Base-by-base conservation (phyloP, 2,888 invertebrate genomes). In the Eurytoma californica region DNA sequence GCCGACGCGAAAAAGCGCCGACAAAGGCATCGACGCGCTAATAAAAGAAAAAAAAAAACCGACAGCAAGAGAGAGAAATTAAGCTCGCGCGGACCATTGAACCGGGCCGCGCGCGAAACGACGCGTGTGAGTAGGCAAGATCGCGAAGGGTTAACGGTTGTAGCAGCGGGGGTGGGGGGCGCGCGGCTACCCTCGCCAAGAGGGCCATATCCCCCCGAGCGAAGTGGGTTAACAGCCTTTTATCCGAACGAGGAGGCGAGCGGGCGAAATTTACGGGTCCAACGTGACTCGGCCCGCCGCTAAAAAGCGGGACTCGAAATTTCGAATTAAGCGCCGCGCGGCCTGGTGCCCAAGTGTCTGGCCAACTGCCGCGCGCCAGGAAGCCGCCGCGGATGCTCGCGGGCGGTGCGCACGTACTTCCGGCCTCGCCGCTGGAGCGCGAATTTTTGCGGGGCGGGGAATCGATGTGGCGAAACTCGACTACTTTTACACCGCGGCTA, bases 311-410 rank as follows among this genome's bases (percentile, higher is more conserved):
- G 57, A 66, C 63, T 47, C 28, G 66, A 73, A 66, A 57, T 73
- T 67, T 51, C 58, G 51, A 74, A 67, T 67, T 74, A 57, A 24
- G 55, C 30, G 49, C 16, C 65, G 57, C 72, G 39, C 24, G n/a
- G 20, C 13, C 14, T 73, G 73, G 83, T 84, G 87, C 87, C 87
- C 80, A 84, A 73, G 78, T 85, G 87, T 87, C 87, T 87, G 84
- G 87, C 87, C 87, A 87, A 87, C 30, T 57, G 30, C n/a, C n/a
- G 14, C 39, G 51, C 14, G 49, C 28, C 0, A 9, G 28, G 28
- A 57, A 57, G 67, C 67, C 20, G 24, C 51, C 51, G 14, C 51
- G 51, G 30, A 30, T 30, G 30, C 30, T 30, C 30, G 30, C 30
- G 30, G 30, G 3, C 3, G 30, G 30, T 30, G 4, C 4, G 4